Percentiles rank a stretch among this genome's conserved stretches.
phyloP scores from a whole-genome alignment of 2,797 vertebrate species.

The Leuciscus waleckii region DNA sequence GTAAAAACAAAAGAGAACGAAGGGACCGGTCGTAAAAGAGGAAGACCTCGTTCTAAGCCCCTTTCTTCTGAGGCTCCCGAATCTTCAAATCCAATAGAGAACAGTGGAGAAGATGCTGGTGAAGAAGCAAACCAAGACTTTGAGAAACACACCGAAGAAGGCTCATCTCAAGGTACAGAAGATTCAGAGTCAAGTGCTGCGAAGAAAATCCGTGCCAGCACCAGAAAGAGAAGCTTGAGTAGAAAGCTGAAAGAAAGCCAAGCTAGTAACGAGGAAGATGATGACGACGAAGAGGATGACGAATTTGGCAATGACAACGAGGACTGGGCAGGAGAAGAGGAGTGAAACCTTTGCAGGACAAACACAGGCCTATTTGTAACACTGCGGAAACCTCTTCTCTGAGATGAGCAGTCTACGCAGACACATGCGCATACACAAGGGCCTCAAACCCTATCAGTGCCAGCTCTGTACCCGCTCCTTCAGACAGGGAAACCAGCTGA shows the following conservation, averaged over 20 bases:
- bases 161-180: constrained; percentile 22
- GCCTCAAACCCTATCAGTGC: constrained; percentile 94
- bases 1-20: constrained; percentile 32
- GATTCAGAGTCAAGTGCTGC: neutral
- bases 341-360: constrained; percentile 57
- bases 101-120: constrained; percentile 29
- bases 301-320: constrained; percentile 49
- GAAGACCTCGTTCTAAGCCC: constrained; percentile 56
- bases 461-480: constrained; percentile 95
- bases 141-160: constrained; percentile 39
- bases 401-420: constrained; percentile 94
- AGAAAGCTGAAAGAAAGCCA: constrained; percentile 81
- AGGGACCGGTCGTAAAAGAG: constrained; percentile 48
- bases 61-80: constrained; percentile 3
- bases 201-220: constrained; percentile 52
- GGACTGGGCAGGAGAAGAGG: constrained; percentile 70
- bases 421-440: constrained; percentile 97
- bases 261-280: constrained; percentile 75
- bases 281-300: constrained; percentile 57
- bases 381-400: constrained; percentile 91
- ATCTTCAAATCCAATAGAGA: constrained; percentile 32
- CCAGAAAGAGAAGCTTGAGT: constrained; percentile 59
- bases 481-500: constrained; percentile 96
- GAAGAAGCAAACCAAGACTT: constrained; percentile 65
- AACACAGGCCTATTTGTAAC: constrained; percentile 83